phyloP scores from a whole-genome alignment of 2,888 invertebrate genomes.

The Acrobasis repandana region DNA sequence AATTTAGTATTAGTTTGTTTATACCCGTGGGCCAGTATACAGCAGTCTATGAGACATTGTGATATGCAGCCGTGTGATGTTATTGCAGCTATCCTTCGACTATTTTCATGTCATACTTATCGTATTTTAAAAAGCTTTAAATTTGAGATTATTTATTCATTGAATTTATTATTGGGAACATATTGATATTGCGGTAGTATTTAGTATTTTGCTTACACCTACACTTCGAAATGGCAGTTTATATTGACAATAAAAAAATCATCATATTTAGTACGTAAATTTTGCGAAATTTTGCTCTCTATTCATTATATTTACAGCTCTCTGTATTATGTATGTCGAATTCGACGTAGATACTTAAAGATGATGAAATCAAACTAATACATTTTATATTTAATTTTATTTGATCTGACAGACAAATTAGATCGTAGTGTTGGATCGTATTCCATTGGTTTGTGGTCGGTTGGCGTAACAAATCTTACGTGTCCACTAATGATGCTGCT shows the following conservation, averaged over 20 bases:
- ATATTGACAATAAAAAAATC: slow-evolving; percentile 67
- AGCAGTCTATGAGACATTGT: slow-evolving; percentile 80
- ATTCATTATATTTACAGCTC: slow-evolving; percentile 53
- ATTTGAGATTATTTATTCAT: slow-evolving; percentile 80
- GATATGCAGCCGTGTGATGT: slow-evolving; percentile 60
- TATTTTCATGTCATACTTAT: slow-evolving; percentile 56
- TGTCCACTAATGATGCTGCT: slow-evolving; percentile 66
- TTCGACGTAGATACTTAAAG: slow-evolving; percentile 18
- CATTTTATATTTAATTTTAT: slow-evolving; percentile 44
- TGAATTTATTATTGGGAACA: slow-evolving; percentile 55
- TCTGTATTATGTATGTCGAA: slow-evolving; percentile 50
- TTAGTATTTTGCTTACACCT: slow-evolving; percentile 44
- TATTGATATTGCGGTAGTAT: slow-evolving; percentile 49
- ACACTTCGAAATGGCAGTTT: slow-evolving; percentile 47
- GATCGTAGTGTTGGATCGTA: slow-evolving; percentile 14
- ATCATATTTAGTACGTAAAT: slow-evolving; percentile 48
- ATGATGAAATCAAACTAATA: slow-evolving; percentile 35
- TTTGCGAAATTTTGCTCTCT: slow-evolving; percentile 66
- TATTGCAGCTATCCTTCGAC: slow-evolving; percentile 54
- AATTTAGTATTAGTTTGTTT: slow-evolving; percentile 78
- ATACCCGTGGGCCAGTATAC: slow-evolving; percentile 77
- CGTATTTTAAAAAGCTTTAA: slow-evolving; percentile 76
- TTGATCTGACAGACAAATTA: slow-evolving; percentile 8
- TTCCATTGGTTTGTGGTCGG: slow-evolving; percentile 31
- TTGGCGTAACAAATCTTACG: slow-evolving; percentile 37